Evolutionary conservation across 2,113 vertebrate species (phyloP), one percentile per base, ranked within the genome.

Genomic region (Alethe castanea): DNA sequence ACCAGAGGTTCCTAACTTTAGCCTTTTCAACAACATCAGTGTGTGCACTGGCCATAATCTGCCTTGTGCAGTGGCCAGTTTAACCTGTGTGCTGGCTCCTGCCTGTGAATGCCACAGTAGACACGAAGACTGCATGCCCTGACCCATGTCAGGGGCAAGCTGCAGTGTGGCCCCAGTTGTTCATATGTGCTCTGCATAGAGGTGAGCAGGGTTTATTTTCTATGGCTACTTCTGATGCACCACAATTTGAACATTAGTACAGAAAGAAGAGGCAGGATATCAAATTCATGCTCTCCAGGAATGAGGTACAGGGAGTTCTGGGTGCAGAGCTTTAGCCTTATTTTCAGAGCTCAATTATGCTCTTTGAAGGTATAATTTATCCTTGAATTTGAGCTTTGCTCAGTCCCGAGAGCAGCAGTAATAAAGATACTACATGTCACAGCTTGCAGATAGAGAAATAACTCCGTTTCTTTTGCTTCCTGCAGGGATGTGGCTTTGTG

Each of bases 71-170:
- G 33, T 3, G 33, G 33, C 24, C 29, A 17, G 24, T 69, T 54
- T 81, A 47, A 38, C 23, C 16, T 12, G 15, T 15, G 33, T 24
- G 33, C 59, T 77, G 31, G 44, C 42, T 80, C 40, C 66, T 62
- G 15, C 6, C 42, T 66, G 28, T 24, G 36, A n/a, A 19, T 54
- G 36, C 12, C 57, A 40, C 47, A 29, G 4, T 0, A 57, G 23
- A 19, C 19, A 15, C 0, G 2, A 24, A 0, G 0, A 10, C n/a
- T 62, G 66, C 28, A 12, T 24, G 54, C 50, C 23, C 2, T 59
- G 52, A 57, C 36, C 57, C 23, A 12, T 0, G 5, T 5, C 35
- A 35, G 42, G 8, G 61, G 20, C 31, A 70, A 66, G 26, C 3
- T 61, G 56, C 50, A 44, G 0, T 0, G 6, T n/a, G 31, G 28